Evolutionary conservation across 2,888 invertebrate genomes (phyloP).

Genomic region (Hydropsyche betteni): DNA sequence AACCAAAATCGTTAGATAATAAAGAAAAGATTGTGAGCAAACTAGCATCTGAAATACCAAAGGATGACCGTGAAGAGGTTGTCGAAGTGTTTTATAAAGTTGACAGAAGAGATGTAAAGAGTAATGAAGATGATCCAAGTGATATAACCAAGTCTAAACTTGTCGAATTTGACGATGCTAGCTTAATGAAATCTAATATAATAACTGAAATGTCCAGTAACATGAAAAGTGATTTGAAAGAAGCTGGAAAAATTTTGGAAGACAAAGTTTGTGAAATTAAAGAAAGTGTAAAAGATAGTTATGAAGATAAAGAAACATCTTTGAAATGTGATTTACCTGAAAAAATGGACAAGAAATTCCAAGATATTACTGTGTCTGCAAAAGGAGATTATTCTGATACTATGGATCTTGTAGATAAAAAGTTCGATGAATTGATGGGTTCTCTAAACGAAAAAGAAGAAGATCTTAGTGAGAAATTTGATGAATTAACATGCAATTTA

Average conservation of each 20-base stretch:
- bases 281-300: constrained; percentile 63
- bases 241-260: constrained; percentile 56
- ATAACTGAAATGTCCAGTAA: no score
- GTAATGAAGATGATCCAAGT: constrained; percentile 62
- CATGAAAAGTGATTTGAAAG: constrained; percentile 59
- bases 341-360: constrained; percentile 43
- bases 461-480: constrained; percentile 25
- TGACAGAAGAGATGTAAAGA: constrained; percentile 59
- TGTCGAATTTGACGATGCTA: constrained; percentile 53
- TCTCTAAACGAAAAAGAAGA: constrained; percentile 11
- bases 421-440: constrained; percentile 14
- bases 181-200: no score
- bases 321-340: constrained; percentile 49
- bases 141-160: constrained; percentile 58
- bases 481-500: constrained; percentile 7
- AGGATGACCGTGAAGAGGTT: constrained; percentile 53
- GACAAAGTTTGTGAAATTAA: constrained; percentile 57
- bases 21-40: constrained; percentile 56
- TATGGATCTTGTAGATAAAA: not conserved
- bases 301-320: constrained; percentile 59
- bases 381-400: constrained; percentile 24
- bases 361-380: constrained; percentile 7
- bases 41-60: constrained; percentile 60
- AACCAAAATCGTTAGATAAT: constrained; percentile 42
- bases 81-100: constrained; percentile 46